These are phyloP conservation scores for Drosophila lacicola DNA, from an alignment of 2,888 invertebrate genomes.

Conservation along the genomic window DNA sequence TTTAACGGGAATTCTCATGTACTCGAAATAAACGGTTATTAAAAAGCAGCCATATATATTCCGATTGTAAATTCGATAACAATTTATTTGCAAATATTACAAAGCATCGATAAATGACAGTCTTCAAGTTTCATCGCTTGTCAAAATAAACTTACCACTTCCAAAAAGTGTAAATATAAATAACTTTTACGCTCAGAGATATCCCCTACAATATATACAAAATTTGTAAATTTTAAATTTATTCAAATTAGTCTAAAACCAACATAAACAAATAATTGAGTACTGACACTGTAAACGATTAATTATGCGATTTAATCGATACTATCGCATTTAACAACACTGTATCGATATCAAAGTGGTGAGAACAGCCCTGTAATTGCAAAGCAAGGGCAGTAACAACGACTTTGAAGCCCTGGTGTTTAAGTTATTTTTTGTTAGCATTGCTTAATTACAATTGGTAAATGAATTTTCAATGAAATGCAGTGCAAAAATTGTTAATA, in stretches of 20 bases:
- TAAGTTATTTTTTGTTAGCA: slow-evolving; percentile 67
- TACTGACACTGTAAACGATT: too few relatives aligned
- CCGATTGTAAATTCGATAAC: background rate
- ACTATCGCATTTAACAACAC: slow-evolving; percentile 1
- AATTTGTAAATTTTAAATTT: too few relatives aligned
- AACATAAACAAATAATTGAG: too few relatives aligned
- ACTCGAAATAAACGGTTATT: slow-evolving; percentile 16
- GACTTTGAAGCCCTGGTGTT: slow-evolving; percentile 54
- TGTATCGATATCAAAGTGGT: background rate
- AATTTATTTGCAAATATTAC: background rate
- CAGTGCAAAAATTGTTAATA: background rate
- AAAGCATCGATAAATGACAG: background rate
- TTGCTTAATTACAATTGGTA: slow-evolving; percentile 67
- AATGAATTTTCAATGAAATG: slow-evolving; percentile 28
- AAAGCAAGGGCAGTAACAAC: slow-evolving; percentile 42
- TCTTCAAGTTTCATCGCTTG: too few relatives aligned
- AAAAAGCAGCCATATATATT: slow-evolving; percentile 8
- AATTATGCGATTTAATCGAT: background rate
- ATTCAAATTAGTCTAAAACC: too few relatives aligned
- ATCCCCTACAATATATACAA: too few relatives aligned
- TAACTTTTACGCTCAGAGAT: too few relatives aligned
- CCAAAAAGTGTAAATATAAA: too few relatives aligned
- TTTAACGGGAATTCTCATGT: slow-evolving; percentile 30
- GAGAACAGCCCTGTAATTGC: slow-evolving; percentile 14
- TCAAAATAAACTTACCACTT: too few relatives aligned